Evolutionary conservation across 2,888 invertebrate species (phyloP).

Genomic region (Thereva unica): DNA sequence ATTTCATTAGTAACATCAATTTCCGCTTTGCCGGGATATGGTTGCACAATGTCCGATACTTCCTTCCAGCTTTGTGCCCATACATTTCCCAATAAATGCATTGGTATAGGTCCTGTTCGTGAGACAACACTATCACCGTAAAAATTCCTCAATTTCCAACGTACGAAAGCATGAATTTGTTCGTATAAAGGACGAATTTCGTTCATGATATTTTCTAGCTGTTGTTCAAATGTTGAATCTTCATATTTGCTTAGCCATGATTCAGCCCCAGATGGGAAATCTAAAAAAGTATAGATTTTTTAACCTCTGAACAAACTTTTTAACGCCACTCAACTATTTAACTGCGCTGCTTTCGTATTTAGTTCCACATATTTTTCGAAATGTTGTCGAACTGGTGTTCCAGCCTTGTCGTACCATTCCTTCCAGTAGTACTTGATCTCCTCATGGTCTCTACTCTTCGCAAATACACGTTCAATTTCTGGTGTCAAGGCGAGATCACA

Average conservation of each 20-base stretch:
- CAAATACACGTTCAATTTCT: conserved; percentile 64
- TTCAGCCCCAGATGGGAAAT: conserved; percentile 69
- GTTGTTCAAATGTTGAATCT: conserved; percentile 68
- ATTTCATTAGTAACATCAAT: conserved; percentile 58
- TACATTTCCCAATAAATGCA: conserved; percentile 78
- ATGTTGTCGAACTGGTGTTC: conserved; percentile 65
- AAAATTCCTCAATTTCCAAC: conserved; percentile 68
- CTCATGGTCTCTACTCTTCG: conserved; percentile 72
- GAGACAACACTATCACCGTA: conserved; percentile 71
- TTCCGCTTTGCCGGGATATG: conserved; percentile 71
- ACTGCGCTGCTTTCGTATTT: conserved; percentile 69
- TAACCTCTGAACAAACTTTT: not conserved
- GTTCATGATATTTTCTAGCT: conserved; percentile 69
- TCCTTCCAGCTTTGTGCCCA: conserved; percentile 79
- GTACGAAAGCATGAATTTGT: conserved; percentile 81
- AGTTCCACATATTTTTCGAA: conserved; percentile 70
- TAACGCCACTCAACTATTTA: conserved; percentile 63
- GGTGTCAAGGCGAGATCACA: conserved; percentile 76
- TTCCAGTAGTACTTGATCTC: conserved; percentile 79
- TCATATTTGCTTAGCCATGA: conserved; percentile 75
- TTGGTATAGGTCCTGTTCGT: conserved; percentile 73
- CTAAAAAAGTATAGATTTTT: conserved; percentile 53
- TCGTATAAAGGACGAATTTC: conserved; percentile 78
- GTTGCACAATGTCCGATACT: conserved; percentile 64
- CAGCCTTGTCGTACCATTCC: conserved; percentile 77